Base-by-base conservation (phyloP, 2,797 vertebrate genomes). In the Philypnodon macrostomus region DNA sequence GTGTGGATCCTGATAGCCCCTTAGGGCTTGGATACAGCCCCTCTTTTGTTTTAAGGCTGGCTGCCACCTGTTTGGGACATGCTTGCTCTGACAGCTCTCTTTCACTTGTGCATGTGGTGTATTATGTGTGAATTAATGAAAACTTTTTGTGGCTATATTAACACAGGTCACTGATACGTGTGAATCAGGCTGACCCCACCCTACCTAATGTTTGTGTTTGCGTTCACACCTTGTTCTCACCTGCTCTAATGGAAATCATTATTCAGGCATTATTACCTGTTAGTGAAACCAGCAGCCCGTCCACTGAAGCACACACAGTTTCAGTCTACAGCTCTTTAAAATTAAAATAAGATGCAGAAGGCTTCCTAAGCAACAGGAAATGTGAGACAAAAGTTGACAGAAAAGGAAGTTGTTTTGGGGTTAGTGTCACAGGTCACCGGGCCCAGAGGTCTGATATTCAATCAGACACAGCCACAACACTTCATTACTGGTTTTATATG, bases 31-130 rank as follows among this genome's bases (percentile, higher is more conserved):
- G 55, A 70, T 53, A 82, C 70, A 81, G 64, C 42, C 71, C 33
- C 47, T 52, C 67, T 61, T 72, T 84, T 85, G 76, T 81, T 67
- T 74, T 53, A 29, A 53, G 30, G 3, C 61, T 63, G 31, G 49
- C 47, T 52, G 59, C 75, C 83, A 88, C 80, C 84, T 83, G 81
- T 81, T 79, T 17, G 16, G 44, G 24, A 44, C 67, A 60, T 61
- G 67, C 65, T 73, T 39, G 31, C 11, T 47, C 30, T 62, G 70
- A 79, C 69, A 76, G 70, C 38, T 60, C 58, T 65, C 10, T 51
- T 11, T 32, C 15, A 35, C 40, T 38, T 58, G 55, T 40, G 40
- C 49, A 45, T 16, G 17, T 32, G 42, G 16, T 16, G 14, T 3
- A 19, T 42, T 11, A 14, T 21, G 9, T 54, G 37, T 16, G 33